phyloP scores from a whole-genome alignment of 1,140 invertebrate species.

The Elymnias hypermnestra region DNA sequence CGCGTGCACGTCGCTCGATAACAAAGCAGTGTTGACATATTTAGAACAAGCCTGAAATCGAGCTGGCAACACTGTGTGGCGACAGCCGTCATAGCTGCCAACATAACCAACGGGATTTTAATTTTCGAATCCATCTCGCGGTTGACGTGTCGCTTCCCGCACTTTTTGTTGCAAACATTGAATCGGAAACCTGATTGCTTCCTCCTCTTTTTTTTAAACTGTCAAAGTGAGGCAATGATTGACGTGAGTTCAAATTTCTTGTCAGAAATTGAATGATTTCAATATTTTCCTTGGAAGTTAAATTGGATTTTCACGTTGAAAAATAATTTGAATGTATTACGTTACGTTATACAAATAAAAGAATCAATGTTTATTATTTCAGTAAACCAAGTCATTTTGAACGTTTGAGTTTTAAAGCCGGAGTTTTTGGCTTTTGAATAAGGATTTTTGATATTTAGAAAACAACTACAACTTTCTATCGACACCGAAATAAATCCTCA shows the following conservation, averaged over 20 bases:
- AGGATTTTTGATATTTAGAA: too few species aligned
- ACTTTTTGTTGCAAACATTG: conserved; percentile 60
- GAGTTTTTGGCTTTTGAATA: too few species aligned
- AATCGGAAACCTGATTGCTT: conserved; percentile 57
- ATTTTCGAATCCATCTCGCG: conserved; percentile 70
- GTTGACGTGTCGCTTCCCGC: conserved; percentile 50
- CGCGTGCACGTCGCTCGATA: conserved; percentile 63
- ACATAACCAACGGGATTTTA: conserved; percentile 63
- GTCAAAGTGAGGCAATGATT: conserved; percentile 54
- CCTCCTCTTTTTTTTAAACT: conserved; percentile 57
- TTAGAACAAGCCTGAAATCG: conserved; percentile 75
- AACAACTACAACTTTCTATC: too few species aligned
- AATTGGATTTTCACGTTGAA: conserved; percentile 1
- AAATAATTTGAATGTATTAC: conserved; percentile 2
- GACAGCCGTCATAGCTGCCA: conserved; percentile 59
- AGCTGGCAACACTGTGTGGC: conserved; percentile 49
- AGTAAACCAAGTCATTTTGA: neutral
- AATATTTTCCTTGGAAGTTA: conserved; percentile 34
- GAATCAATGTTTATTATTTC: too few species aligned
- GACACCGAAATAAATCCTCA: too few species aligned
- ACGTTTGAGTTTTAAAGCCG: too few species aligned
- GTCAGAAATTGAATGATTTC: conserved; percentile 50
- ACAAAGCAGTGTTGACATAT: conserved; percentile 74
- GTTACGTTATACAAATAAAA: too few species aligned
- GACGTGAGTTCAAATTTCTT: conserved; percentile 43